Evolutionary conservation across 2,888 invertebrate genomes (phyloP).

Genomic region (Andrena camellia): DNA sequence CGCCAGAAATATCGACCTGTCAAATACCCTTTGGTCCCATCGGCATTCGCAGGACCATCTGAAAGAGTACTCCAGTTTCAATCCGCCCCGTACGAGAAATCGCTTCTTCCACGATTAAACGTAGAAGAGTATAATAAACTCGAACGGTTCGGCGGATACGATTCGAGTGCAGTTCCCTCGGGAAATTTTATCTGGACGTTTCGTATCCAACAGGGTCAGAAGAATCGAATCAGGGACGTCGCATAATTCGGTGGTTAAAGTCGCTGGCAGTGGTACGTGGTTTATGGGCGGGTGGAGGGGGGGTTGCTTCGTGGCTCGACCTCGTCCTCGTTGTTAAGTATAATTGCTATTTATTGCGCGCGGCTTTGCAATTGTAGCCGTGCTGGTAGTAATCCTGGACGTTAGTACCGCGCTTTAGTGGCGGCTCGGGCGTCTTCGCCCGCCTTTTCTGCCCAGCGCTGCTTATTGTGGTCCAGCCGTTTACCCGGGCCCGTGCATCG

Average conservation of each 20-base stretch:
- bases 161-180: neutral
- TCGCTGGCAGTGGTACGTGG: constrained; percentile 32
- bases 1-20: no score
- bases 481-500: constrained; percentile 3
- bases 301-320: constrained; percentile 26
- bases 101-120: no score
- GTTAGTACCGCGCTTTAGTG: constrained; percentile 65
- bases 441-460: constrained; percentile 42
- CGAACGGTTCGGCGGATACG: no score
- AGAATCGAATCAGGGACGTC: constrained; percentile 47
- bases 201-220: constrained; percentile 16
- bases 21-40: neutral
- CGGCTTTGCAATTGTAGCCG: constrained; percentile 53
- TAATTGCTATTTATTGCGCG: constrained; percentile 79
- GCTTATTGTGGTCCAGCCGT: constrained; percentile 37
- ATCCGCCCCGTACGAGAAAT: no score
- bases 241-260: constrained; percentile 59
- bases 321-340: constrained; percentile 63
- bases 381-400: constrained; percentile 54
- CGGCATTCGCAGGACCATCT: no score
- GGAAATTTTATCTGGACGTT: constrained; percentile 2
- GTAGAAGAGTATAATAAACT: no score
- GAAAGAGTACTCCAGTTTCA: no score
- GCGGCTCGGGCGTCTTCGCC: constrained; percentile 47
- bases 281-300: constrained; percentile 29